Conservation (phyloP, 2,113 vertebrate species). For the Sebastes fasciatus region DNA sequence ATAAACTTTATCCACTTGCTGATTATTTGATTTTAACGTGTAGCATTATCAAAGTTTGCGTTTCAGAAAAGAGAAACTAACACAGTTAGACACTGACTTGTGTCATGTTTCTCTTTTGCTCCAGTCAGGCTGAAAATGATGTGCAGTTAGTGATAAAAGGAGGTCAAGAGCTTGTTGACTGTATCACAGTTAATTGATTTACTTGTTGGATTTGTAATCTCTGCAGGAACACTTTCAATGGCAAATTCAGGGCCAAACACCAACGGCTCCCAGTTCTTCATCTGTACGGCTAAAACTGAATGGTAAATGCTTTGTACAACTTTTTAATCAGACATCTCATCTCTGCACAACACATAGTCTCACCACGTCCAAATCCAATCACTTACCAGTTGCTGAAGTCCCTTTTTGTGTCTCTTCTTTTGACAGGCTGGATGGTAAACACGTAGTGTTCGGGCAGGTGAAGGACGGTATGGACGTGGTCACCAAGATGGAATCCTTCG, state of each 20-base stretch:
- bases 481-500: conserved; percentile 91
- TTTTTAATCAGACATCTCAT: background rate
- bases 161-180: conserved; percentile 11
- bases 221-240: conserved; percentile 94
- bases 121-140: background rate
- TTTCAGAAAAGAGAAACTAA: conserved; percentile 6
- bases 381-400: background rate
- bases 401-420: conserved; percentile 13
- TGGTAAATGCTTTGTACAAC: conserved; percentile 84
- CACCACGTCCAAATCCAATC: background rate
- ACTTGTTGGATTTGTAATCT: conserved; percentile 12
- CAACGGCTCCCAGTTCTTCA: conserved; percentile 98
- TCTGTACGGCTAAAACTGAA: conserved; percentile 92
- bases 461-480: conserved; percentile 93
- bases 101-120: background rate
- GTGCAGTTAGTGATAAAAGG: background rate
- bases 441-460: conserved; percentile 95
- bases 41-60: conserved; percentile 24
- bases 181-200: conserved; percentile 4
- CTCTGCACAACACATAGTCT: background rate
- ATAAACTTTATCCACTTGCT: conserved; percentile 41
- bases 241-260: conserved; percentile 96
- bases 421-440: conserved; percentile 93
- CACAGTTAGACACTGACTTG: background rate
- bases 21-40: conserved; percentile 26